Percentiles rank a stretch among this genome's conserved stretches.
phyloP scores from a whole-genome alignment of 2,113 vertebrate species.

The Lepus americanus region DNA sequence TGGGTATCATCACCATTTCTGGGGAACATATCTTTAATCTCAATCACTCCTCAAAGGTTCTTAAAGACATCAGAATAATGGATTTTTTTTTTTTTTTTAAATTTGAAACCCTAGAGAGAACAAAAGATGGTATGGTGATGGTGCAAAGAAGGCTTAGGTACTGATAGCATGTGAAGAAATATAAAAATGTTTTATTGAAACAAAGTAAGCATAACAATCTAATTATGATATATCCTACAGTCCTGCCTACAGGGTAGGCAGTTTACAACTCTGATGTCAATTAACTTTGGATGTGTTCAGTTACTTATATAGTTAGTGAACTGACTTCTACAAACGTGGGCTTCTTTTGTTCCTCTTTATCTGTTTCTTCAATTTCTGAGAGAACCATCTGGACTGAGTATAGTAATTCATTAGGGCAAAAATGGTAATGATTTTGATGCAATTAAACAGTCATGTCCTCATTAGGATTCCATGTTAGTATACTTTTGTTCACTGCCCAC shows the following conservation, averaged over 20 bases:
- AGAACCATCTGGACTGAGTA: slow-evolving; percentile 27
- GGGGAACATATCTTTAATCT: neutral
- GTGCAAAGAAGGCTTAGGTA: neutral
- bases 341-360: slow-evolving; percentile 35
- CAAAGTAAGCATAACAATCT: neutral
- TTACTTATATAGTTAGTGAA: slow-evolving; percentile 16
- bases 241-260: neutral
- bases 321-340: neutral
- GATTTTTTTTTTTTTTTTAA: neutral
- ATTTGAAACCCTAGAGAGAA: neutral
- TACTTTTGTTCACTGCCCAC: slow-evolving; percentile 17
- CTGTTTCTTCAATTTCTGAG: slow-evolving; percentile 20
- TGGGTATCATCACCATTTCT: neutral
- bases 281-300: neutral
- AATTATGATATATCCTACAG: neutral
- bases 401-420: slow-evolving; percentile 61
- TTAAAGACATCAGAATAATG: neutral
- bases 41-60: neutral
- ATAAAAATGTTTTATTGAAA: neutral
- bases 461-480: slow-evolving; percentile 50
- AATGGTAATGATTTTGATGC: slow-evolving; percentile 60
- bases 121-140: neutral
- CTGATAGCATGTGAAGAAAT: neutral
- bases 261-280: neutral
- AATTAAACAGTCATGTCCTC: slow-evolving; percentile 53